These are phyloP conservation scores for Apis dorsata DNA, from an alignment of 1,140 invertebrate species.

Conservation along the genomic window DNA sequence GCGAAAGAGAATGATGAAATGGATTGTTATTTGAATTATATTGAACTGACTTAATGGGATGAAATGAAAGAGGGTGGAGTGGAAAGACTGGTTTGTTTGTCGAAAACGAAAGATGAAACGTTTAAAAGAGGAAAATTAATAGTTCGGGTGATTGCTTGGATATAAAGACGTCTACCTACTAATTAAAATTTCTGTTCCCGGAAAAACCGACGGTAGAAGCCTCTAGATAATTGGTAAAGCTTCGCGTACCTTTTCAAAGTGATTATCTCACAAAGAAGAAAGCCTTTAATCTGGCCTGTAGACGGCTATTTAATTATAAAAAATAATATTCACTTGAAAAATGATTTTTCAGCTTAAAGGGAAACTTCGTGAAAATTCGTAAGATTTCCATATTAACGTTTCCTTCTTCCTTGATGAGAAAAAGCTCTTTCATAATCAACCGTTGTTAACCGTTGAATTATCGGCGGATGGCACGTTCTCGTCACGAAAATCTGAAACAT, in stretches of 20 bases:
- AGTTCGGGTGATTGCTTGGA: slow-evolving; percentile 45
- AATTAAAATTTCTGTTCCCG: slow-evolving; percentile 62
- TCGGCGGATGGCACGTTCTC: neutral
- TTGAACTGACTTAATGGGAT: neutral
- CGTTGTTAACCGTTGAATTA: neutral
- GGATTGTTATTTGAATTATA: slow-evolving; percentile 6
- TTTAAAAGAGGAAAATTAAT: slow-evolving; percentile 58
- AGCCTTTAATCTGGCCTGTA: slow-evolving; percentile 36
- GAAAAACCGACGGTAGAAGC: slow-evolving; percentile 29
- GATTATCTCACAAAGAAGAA: slow-evolving; percentile 54
- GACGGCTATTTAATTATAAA: slow-evolving; percentile 52
- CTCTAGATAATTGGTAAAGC: slow-evolving; percentile 35
- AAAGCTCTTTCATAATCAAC: neutral
- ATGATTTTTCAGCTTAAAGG: slow-evolving; percentile 23
- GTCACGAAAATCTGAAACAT: neutral
- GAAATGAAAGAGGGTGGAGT: neutral
- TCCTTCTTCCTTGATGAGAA: neutral
- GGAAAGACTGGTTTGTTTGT: slow-evolving; percentile 50
- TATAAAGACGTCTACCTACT: slow-evolving; percentile 61
- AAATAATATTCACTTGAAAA: slow-evolving; percentile 43
- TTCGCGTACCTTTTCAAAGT: slow-evolving; percentile 40
- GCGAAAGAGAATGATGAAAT: too few relatives aligned
- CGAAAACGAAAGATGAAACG: slow-evolving; percentile 56
- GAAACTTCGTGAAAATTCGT: neutral
- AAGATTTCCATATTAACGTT: slow-evolving; percentile 18